Base-by-base conservation (phyloP, 2,113 vertebrate species). In the Rafetus swinhoei region DNA sequence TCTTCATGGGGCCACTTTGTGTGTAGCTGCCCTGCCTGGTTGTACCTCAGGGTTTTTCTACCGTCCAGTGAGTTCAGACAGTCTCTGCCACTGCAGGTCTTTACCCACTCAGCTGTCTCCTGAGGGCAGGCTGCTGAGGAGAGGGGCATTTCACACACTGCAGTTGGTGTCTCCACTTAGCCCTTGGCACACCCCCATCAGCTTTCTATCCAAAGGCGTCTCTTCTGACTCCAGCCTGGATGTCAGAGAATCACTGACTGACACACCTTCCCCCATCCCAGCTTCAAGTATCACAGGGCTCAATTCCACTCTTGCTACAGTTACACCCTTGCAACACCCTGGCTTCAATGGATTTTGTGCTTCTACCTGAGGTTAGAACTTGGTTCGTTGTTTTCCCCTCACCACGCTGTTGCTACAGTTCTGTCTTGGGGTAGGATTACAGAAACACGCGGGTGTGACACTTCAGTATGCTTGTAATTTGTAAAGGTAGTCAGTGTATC, bases 11-110 rank as follows among this genome's bases (percentile, higher is more conserved):
- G 52, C 18, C 5, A 54, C 25, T 69, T 62, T 55, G 32, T 56
- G 7, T 0, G 0, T n/a, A 27, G 22, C 57, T 24, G 24, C 7
- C n/a, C 35, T 52, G n/a, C 0, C 0, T 62, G 45, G 22, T 19
- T 14, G 50, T 53, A 35, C 0, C 0, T 86, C 35, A 32, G 27
- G 27, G 53, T 35, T 65, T 72, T 6, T 24, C 45, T 45, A 57
- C 54, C 5, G 14, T 11, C 86, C 14, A 65, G 50, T 2, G 1
- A 0, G 0, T 15, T 39, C 9, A 3, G 16, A 9, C 80, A 79
- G 85, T 35, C 52, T 79, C 69, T 1, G 88, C 18, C 52, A 90
- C 62, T 2, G 21, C 81, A 93, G 35, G 69, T 7, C 57, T 59
- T 10, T 59, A 59, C 57, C 57, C 57, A 59, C 57, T 59, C 7